These are phyloP conservation scores for Callospermophilus lateralis DNA, from an alignment of 2,113 vertebrate genomes.

Conservation along the genomic window DNA sequence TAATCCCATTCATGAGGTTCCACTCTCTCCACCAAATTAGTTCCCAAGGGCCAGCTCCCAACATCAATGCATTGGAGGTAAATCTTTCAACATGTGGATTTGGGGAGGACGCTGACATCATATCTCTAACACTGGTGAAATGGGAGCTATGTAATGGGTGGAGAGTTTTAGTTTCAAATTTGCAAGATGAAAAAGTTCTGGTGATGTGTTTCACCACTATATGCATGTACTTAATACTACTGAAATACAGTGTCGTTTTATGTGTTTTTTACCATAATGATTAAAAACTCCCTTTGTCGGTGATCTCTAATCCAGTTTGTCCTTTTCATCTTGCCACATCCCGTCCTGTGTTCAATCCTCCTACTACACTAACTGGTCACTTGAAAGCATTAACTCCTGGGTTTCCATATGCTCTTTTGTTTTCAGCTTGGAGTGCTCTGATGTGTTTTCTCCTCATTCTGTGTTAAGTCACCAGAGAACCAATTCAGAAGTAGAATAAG, in stretches of 20 bases:
- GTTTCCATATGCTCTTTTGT: not conserved
- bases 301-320: not conserved
- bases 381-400: not conserved
- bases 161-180: not conserved
- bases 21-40: accelerated
- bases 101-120: not conserved
- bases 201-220: not conserved
- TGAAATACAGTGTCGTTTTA: not conserved
- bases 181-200: not conserved
- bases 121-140: not conserved
- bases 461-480: not conserved
- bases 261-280: not conserved
- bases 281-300: not conserved
- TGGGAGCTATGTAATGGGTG: not conserved
- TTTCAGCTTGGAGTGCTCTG: not conserved
- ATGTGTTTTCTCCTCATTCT: not conserved
- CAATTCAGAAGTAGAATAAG: not conserved
- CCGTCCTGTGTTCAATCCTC: not conserved
- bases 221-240: not conserved
- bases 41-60: not conserved
- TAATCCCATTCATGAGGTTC: not conserved
- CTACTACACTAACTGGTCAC: not conserved
- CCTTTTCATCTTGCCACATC: not conserved
- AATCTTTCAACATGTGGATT: not conserved
- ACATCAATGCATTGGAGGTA: not conserved